A percentile compares a stretch with the other conserved stretches of the same genome.
phyloP scores from a whole-genome alignment of 1,140 invertebrate species.

The Thaumatotibia leucotreta region DNA sequence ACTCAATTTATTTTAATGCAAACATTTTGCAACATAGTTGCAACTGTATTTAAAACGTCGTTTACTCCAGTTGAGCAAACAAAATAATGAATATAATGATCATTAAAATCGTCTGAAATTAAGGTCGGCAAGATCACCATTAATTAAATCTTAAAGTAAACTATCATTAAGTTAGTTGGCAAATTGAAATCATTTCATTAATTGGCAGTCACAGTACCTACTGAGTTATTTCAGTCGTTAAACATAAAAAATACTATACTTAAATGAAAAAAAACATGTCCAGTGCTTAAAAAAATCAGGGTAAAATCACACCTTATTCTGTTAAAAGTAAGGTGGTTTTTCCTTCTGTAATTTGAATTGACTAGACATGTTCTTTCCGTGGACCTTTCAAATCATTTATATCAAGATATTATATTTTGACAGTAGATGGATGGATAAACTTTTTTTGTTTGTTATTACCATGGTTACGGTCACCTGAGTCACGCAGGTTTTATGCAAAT shows the following conservation, averaged over 20 bases:
- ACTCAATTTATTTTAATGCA: neutral
- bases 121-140: neutral
- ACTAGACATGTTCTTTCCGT: too few species aligned
- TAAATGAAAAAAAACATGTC: too few species aligned
- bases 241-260: neutral
- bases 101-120: slow-evolving; percentile 1
- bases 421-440: too few species aligned
- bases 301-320: too few species aligned
- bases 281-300: too few species aligned
- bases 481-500: too few species aligned
- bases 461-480: too few species aligned
- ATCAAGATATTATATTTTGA: too few species aligned
- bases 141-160: neutral
- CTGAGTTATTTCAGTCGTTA: neutral
- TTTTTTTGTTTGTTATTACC: too few species aligned
- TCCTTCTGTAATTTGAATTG: too few species aligned
- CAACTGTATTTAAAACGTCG: slow-evolving; percentile 7
- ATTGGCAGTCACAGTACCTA: neutral
- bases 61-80: slow-evolving; percentile 3
- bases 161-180: neutral
- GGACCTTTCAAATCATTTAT: too few species aligned
- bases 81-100: slow-evolving; percentile 2
- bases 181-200: neutral
- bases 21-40: neutral
- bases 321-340: too few species aligned